Evolutionary conservation across 1,140 invertebrate species (phyloP).

Genomic region (Reticulitermes speratus): DNA sequence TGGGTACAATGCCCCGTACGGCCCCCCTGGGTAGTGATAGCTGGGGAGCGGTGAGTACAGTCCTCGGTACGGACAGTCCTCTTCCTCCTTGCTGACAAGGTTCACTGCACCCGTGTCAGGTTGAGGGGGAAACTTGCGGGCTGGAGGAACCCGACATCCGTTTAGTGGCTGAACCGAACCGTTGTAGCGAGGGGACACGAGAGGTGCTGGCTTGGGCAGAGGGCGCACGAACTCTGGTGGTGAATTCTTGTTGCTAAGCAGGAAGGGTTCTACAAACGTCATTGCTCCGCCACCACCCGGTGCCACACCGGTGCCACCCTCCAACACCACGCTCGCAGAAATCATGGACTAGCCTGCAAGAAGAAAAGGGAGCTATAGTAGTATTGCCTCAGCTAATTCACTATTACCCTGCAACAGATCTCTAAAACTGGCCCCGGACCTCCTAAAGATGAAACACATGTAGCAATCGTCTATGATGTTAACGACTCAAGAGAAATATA

Average conservation of each 20-base stretch:
- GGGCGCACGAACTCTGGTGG: constrained; percentile 33
- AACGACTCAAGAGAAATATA: no score
- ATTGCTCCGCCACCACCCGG: background rate
- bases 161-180: background rate
- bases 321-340: background rate
- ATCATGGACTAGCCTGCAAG: constrained; percentile 8
- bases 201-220: constrained; percentile 30
- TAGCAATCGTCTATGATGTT: no score
- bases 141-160: constrained; percentile 16
- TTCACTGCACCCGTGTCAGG: constrained; percentile 16
- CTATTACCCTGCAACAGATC: no score
- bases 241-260: background rate
- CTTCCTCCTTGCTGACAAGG: constrained; percentile 23
- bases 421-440: no score
- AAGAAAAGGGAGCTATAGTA: background rate
- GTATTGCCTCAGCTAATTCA: no score
- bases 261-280: constrained; percentile 18
- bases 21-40: background rate
- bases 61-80: background rate
- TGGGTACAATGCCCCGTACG: constrained; percentile 28
- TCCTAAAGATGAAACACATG: no score
- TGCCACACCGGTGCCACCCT: background rate
- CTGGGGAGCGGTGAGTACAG: background rate
- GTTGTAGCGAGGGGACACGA: background rate
- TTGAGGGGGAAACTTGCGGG: background rate